A percentile compares a stretch with the other conserved stretches of the same genome.
These are phyloP conservation scores for Ecdyonurus torrentis DNA, from an alignment of 2,888 invertebrate genomes.

Conservation along the genomic window DNA sequence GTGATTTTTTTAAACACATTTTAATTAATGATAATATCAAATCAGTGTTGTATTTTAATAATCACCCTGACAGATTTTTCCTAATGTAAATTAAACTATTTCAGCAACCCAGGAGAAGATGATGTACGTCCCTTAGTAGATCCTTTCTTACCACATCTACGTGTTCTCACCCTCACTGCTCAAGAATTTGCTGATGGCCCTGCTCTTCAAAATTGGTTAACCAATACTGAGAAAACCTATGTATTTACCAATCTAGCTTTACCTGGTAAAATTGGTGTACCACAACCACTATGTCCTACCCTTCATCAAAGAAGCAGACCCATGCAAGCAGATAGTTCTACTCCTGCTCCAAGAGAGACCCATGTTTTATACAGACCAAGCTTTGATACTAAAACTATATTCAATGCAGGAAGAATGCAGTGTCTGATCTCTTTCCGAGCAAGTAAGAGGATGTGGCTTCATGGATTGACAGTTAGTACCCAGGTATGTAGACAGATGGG, in stretches of 20 bases:
- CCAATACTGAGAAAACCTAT: background rate
- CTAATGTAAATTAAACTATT: too few relatives aligned
- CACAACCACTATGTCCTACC: background rate
- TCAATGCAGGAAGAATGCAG: background rate
- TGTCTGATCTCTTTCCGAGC: background rate
- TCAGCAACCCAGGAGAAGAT: background rate
- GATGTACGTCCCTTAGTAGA: background rate
- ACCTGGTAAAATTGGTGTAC: background rate
- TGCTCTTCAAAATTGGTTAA: background rate
- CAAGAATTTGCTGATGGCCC: background rate
- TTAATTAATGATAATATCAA: too few relatives aligned
- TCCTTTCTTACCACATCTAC: background rate
- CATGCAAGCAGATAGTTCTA: background rate
- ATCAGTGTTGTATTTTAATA: too few relatives aligned
- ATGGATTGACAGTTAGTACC: background rate
- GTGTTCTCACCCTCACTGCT: background rate
- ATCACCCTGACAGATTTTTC: too few relatives aligned
- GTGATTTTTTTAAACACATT: too few relatives aligned
- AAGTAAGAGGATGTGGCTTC: background rate
- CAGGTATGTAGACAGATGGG: background rate
- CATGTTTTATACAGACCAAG: background rate
- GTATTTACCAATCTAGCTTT: background rate
- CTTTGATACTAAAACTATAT: background rate
- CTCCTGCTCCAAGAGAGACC: background rate
- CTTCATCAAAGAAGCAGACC: background rate